These are phyloP conservation scores for Euclidia mi DNA, from an alignment of 2,888 invertebrate species.

Conservation along the genomic window DNA sequence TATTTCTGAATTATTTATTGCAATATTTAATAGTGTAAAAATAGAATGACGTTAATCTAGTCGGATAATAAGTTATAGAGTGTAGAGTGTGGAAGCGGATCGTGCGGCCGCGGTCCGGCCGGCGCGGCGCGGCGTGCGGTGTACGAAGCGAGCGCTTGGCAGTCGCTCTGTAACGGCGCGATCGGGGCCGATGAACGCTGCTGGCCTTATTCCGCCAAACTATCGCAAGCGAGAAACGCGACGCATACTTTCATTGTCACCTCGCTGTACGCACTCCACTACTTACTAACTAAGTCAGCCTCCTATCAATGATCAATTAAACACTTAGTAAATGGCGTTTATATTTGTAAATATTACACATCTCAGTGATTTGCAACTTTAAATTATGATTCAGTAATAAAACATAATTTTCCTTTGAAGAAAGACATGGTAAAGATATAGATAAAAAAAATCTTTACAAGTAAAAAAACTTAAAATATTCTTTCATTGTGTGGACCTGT, in stretches of 20 bases:
- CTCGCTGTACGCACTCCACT: constrained; percentile 66
- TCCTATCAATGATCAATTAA: constrained; percentile 43
- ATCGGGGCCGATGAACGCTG: constrained; percentile 87
- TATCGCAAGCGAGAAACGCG: constrained; percentile 86
- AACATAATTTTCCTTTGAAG: constrained; percentile 7
- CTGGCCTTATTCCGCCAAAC: constrained; percentile 87
- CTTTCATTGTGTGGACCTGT: constrained; percentile 20
- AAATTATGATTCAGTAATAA: constrained; percentile 7
- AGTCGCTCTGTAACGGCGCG: constrained; percentile 77
- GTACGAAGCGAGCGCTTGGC: too few species aligned
- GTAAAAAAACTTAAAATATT: constrained; percentile 11
- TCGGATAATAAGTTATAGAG: constrained; percentile 33
- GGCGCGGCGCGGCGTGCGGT: constrained; percentile 25
- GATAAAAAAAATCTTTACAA: constrained; percentile 9
- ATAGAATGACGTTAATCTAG: constrained; percentile 18
- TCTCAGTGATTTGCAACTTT: constrained; percentile 6
- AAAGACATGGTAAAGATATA: constrained; percentile 6
- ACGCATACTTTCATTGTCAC: constrained; percentile 88
- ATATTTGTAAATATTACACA: constrained; percentile 5
- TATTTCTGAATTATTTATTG: background rate
- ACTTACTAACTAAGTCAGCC: constrained; percentile 40
- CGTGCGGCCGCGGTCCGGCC: constrained; percentile 42
- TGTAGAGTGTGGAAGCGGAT: constrained; percentile 44
- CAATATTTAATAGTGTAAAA: background rate
- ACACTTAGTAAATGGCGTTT: background rate